Conservation (phyloP, 1,140 invertebrate genomes). For the Drosophila pallidifrons region DNA sequence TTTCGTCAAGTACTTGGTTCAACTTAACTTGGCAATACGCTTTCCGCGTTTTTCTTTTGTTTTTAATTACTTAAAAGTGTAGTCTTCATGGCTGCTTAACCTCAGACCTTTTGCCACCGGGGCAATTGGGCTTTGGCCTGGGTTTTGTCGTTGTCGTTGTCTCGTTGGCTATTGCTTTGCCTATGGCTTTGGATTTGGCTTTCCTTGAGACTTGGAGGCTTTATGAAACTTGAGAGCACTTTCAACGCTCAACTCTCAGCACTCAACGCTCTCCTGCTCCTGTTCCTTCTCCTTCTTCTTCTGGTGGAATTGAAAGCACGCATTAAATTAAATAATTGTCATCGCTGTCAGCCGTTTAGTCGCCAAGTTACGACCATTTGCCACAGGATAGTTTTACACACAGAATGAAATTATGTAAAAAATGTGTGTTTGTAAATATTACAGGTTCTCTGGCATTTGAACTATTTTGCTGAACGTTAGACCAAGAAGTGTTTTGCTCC, state of each 20-base stretch:
- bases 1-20: no score
- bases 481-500: not conserved
- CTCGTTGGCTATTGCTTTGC: constrained; percentile 26
- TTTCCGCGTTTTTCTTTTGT: constrained; percentile 23
- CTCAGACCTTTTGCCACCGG: constrained; percentile 59
- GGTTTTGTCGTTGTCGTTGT: not conserved
- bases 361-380: constrained; percentile 52
- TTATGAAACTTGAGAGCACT: constrained; percentile 50
- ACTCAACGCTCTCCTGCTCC: no score
- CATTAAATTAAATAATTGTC: constrained; percentile 81
- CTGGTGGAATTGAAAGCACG: constrained; percentile 45
- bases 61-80: constrained; percentile 80
- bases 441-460: constrained; percentile 44
- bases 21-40: no score
- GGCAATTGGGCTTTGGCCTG: constrained; percentile 48
- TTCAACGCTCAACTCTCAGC: constrained; percentile 8
- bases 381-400: constrained; percentile 59
- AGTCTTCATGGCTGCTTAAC: constrained; percentile 78
- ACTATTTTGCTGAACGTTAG: not conserved
- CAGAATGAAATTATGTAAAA: constrained; percentile 49
- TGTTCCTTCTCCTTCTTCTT: no score
- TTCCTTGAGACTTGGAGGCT: constrained; percentile 1
- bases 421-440: constrained; percentile 65
- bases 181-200: constrained; percentile 32
- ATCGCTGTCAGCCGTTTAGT: constrained; percentile 53